Base-by-base conservation (phyloP, 2,888 invertebrate species). In the Bedellia somnulentella region DNA sequence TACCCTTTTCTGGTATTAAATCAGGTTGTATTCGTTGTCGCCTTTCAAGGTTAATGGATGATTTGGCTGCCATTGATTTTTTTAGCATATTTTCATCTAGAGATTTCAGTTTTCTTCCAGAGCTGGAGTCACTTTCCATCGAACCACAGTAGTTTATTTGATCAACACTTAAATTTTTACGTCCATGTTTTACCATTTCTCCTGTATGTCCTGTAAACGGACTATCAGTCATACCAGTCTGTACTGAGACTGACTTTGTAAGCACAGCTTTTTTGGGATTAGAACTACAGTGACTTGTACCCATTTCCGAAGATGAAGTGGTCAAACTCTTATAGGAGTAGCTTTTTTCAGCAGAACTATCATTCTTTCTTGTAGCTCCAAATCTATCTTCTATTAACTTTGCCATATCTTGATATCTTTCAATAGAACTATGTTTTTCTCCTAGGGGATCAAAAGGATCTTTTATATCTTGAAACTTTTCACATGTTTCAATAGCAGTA, bases 371-470 rank as follows among this genome's bases (percentile, higher is more conserved):
- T 5, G 57, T 38, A 26, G 54, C 75, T 2, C 85, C 83, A 37
- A 85, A 85, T 43, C 80, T 77, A 41, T 85, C 85, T 50, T 85
- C 84, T 37, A 85, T 78, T 33, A 85, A 58, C 48, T 85, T 85
- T 3, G 85, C 80, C 85, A 85, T 85, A 41, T 85, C 85, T 49
- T 84, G 83, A 38, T 85, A 85, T 27, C 85, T 67, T 45, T 85
- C 85, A 52, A 85, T 84, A 35, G 84, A 85, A 57, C 82, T 80
- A 39, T 83, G 80, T 46, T 84, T 85, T 35, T 83, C 82, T 30
- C 79, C 80, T 33, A 70, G 63, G 10, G 76, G 77, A 52, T 84
- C 83, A 35, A 83, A 76, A 1, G 79, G 79, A 44, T 80, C 80
- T 47, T 71, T 73, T 0, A 71, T 52, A 32, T 79, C 79, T 44